Conservation (phyloP, 2,888 invertebrate species). For the Ormyrus nitidulus region DNA sequence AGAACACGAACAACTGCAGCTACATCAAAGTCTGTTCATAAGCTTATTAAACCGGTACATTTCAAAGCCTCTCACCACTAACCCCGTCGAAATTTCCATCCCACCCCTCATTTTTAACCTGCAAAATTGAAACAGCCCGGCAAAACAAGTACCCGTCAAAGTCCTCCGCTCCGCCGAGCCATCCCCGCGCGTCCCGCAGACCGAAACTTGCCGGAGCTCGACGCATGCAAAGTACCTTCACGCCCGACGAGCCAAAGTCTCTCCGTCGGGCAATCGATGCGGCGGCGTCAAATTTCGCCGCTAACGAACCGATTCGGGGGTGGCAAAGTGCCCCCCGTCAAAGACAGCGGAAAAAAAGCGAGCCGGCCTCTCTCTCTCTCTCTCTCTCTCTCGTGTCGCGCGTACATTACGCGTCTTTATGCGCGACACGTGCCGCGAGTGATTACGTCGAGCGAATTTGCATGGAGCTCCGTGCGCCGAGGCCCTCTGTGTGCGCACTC, state of each 20-base stretch:
- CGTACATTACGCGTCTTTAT: neutral
- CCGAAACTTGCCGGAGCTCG: neutral
- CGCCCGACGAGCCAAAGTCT: neutral
- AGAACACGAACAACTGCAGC: too few relatives aligned
- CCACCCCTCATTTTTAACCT: too few relatives aligned
- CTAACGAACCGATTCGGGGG: neutral
- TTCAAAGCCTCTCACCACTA: too few relatives aligned
- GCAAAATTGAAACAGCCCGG: too few relatives aligned
- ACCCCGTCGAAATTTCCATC: too few relatives aligned
- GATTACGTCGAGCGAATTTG: constrained; percentile 32
- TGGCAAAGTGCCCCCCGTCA: neutral
- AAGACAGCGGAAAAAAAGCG: neutral
- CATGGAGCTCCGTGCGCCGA: constrained; percentile 4
- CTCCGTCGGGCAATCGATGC: neutral
- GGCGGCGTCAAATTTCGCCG: constrained; percentile 4
- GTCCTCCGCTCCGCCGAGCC: too few relatives aligned
- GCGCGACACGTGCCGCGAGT: constrained; percentile 37
- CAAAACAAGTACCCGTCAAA: too few relatives aligned
- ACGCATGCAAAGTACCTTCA: neutral
- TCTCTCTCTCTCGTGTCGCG: too few relatives aligned
- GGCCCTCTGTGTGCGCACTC: neutral
- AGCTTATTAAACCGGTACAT: too few relatives aligned
- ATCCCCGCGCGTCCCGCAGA: neutral
- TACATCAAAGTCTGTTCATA: too few relatives aligned
- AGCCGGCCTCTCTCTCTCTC: neutral